A percentile compares a stretch with the other conserved stretches of the same genome.
Evolutionary conservation across 2,797 vertebrate species (phyloP).

Genomic region (Xiphorhynchus erythropygius): DNA sequence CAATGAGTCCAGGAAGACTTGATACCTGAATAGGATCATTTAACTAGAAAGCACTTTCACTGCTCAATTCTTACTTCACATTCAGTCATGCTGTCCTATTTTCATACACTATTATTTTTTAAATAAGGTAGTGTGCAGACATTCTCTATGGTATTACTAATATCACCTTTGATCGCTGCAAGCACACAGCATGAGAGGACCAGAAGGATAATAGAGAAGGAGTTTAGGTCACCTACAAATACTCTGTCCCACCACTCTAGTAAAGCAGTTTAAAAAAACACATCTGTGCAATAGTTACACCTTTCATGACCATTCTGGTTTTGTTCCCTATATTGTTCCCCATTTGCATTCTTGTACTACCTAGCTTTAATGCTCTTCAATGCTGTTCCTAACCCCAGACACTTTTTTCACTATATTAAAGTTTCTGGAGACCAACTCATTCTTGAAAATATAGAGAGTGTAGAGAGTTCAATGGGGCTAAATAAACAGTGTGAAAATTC

Average conservation of each 20-base stretch:
- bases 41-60: neutral
- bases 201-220: neutral
- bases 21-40: neutral
- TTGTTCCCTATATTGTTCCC: neutral
- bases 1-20: neutral
- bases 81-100: neutral
- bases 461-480: neutral
- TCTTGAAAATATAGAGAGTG: neutral
- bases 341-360: neutral
- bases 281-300: neutral
- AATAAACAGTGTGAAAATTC: neutral
- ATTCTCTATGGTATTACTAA: neutral
- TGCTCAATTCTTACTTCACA: neutral
- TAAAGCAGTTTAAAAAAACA: neutral
- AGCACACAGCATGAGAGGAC: neutral
- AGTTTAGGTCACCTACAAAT: neutral
- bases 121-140: neutral
- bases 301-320: rapidly evolving
- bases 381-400: neutral
- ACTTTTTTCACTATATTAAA: neutral
- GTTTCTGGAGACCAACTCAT: neutral
- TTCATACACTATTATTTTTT: neutral
- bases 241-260: neutral
- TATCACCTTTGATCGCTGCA: neutral
- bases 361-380: neutral